phyloP scores from a whole-genome alignment of 37 sponge, comb jelly and placozoan genomes.

The Mnemiopsis leidyi region DNA sequence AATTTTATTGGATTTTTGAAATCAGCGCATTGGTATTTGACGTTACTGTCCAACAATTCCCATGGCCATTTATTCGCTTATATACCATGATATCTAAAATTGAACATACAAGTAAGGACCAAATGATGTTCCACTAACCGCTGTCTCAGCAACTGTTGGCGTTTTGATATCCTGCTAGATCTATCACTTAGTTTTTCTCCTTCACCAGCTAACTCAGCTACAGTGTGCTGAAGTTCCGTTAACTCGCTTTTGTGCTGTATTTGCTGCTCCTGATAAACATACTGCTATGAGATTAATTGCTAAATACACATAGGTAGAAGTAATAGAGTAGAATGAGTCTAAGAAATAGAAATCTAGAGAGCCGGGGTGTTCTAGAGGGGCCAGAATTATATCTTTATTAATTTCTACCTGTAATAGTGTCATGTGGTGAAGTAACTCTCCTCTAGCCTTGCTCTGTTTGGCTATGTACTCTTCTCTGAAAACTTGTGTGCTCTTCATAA shows the following conservation, averaged over 20 bases:
- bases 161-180: background rate
- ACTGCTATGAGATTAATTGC: too few relatives aligned
- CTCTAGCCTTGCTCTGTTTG: conserved; percentile 33
- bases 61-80: too few relatives aligned
- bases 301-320: background rate
- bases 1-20: too few relatives aligned
- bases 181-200: background rate
- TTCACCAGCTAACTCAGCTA: background rate
- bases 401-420: conserved; percentile 13
- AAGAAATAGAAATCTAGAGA: background rate
- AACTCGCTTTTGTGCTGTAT: background rate
- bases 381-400: too few relatives aligned
- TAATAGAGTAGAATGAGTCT: background rate
- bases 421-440: conserved; percentile 30
- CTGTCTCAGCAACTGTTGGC: background rate
- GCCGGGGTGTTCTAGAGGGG: too few relatives aligned
- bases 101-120: too few relatives aligned
- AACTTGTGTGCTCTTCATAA: conserved; percentile 16
- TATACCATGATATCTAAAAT: too few relatives aligned
- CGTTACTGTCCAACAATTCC: too few relatives aligned
- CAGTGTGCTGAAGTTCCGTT: background rate
- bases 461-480: conserved; percentile 33
- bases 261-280: conserved; percentile 49
- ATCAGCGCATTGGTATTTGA: too few relatives aligned
- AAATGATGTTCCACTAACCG: conserved; percentile 13